Base-by-base conservation (phyloP, 2,113 vertebrate species). In the Indicator indicator region DNA sequence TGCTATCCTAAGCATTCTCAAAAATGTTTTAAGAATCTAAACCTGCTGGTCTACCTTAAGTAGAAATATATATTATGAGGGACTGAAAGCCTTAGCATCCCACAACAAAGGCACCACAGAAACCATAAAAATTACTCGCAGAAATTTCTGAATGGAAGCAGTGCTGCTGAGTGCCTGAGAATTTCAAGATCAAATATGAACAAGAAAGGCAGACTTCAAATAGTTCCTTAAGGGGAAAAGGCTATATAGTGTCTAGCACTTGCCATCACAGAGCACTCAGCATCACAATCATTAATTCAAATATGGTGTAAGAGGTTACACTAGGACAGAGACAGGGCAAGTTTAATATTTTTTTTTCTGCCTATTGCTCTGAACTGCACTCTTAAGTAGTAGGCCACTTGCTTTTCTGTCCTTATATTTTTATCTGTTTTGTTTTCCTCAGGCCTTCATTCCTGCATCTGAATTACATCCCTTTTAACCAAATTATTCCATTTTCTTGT, bases 171-270 rank as follows among this genome's bases (percentile, higher is more conserved):
- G 48, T 60, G 46, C 72, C 36, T 86, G 32, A 3, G 64, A n/a
- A 78, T 78, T 78, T 90, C 69, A 50, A 13, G 46, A n/a, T 80
- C 68, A 63, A 27, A 68, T 33, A 32, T 3, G 30, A 83, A n/a
- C 10, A 42, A 67, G n/a, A 81, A 90, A 11, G 48, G 60, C 60
- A 77, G 65, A 38, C 38, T 81, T 63, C 21, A 73, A 21, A 76
- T 9, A 69, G 38, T n/a, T 80, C 63, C 38, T 69, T 52, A 56
- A 62, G 32, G 55, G 30, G 24, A 74, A 77, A 77, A 54, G 23
- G 32, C 55, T 69, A 16, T 0, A 16, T 0, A 0, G 16, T 44
- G 40, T 50, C 15, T 50, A n/a, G 30, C 38, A 72, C 24, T 40
- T 59, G 18, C 15, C 16, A 26, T 70, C 52, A 30, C 52, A 56